Conservation (phyloP, 2,797 vertebrate species). For the Sciurus carolinensis region DNA sequence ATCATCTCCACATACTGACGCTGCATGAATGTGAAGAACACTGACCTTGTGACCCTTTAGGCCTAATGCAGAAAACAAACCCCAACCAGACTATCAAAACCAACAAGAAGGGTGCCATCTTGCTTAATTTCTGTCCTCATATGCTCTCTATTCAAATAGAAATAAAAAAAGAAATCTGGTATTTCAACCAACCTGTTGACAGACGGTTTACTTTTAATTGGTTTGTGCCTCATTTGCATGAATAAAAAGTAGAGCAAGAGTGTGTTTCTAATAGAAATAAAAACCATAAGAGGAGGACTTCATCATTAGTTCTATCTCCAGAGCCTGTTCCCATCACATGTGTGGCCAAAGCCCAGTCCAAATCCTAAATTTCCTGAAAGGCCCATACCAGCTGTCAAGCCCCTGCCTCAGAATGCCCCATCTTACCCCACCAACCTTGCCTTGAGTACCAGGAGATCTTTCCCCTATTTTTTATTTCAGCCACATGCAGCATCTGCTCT, state of each 20-base stretch:
- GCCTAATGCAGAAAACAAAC: conserved; percentile 24
- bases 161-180: conserved; percentile 57
- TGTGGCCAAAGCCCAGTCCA: not conserved
- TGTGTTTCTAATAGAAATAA: conserved; percentile 84
- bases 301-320: conserved; percentile 77
- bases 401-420: not conserved
- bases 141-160: conserved; percentile 65
- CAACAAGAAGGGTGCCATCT: conserved; percentile 58
- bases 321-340: not conserved
- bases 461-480: not conserved
- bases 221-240: conserved; percentile 86
- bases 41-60: conserved; percentile 82
- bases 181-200: conserved; percentile 85
- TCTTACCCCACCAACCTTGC: not conserved
- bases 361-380: not conserved
- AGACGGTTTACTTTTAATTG: conserved; percentile 84
- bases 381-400: not conserved
- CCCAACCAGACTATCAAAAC: not conserved
- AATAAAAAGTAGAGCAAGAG: conserved; percentile 85
- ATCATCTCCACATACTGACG: conserved; percentile 83
- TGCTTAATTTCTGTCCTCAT: conserved; percentile 49
- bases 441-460: rapidly evolving
- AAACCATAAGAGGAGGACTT: conserved; percentile 84
- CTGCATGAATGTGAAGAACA: conserved; percentile 82
- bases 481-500: rapidly evolving